Evolutionary conservation across 2,113 vertebrate genomes (phyloP), one percentile per base, ranked within the genome.

Genomic region (Rhinoptilus africanus): DNA sequence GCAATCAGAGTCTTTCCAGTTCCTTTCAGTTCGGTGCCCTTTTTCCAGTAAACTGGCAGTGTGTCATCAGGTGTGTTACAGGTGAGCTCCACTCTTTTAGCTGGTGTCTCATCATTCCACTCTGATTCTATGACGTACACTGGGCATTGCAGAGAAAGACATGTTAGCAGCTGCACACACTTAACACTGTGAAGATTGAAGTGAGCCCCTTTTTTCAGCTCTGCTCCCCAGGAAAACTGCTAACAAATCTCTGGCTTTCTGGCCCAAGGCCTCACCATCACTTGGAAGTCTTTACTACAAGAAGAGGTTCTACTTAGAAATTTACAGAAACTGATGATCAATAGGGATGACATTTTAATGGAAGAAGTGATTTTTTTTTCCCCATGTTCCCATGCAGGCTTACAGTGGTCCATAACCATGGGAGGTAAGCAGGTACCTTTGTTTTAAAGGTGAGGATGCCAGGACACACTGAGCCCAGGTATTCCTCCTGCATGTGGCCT

Each of bases 91-190:
- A 98, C 97, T 2, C 2, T 43, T 86, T 79, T 97, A 89, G 91
- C 94, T 5, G 97, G 92, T 32, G 97, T 62, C 6, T 91, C 82
- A 2, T 93, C 82, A 4, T 92, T 27, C 98, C 98, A 98, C 7
- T 96, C 97, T 19, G 98, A 90, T 17, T 98, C 98, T 19, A 98
- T 88, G 13, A 98, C 96, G 0, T 98, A 91, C 86, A 98, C 98
- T 98, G 92, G 66, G 54, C 21, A 60, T 7, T 21, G 81, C 45
- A 71, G 9, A 54, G 67, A 68, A 8, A 37, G 39, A 3, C 23
- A 14, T 5, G 34, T 96, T 59, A 85, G 85, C 32, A 77, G 50
- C 73, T 76, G 17, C 32, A 71, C 26, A 2, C 26, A 54, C 1
- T 3, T 34, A n/a, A 4, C 24, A 60, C 43, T 21, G 20, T 27